Evolutionary conservation across 2,797 vertebrate species (phyloP), one percentile per base, ranked within the genome.

Genomic region (Myotis myotis): DNA sequence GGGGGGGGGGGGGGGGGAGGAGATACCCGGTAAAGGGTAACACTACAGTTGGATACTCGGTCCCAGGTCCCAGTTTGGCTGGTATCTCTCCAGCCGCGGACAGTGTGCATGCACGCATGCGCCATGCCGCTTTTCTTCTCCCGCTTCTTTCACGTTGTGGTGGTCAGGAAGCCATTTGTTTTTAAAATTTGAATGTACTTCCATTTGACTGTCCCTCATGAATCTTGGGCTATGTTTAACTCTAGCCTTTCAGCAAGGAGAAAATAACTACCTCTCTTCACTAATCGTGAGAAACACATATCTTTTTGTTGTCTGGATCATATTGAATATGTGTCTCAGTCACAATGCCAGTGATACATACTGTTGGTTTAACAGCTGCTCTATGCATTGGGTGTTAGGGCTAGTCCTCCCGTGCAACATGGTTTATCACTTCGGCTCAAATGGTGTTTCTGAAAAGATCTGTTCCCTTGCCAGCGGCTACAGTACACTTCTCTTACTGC

Each of bases 61-160:
- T 93, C 93, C 86, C 93, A 88, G 82, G 47, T 93, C 93, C 86
- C 93, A 88, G 71, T 90, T 94, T 96, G 87, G 68, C 75, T 96
- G 75, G 4, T 84, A 28, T 70, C 82, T 88, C 87, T 88, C 91
- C 33, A 95, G 15, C 94, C 95, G 60, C 60, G 68, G 96, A 88
- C 66, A 88, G 47, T 79, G 47, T 49, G 71, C 78, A 36, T 49
- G 71, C 78, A 36, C 25, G 8, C 78, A 84, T 20, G 30, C 68
- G 90, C 47, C 30, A 44, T 68, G 33, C 11, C 82, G 68, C 89
- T 92, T 92, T 92, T 60, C 78, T 72, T 60, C 36, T 93, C 19
- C 22, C 38, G 78, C 44, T 81, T 84, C 75, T 79, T 86, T 57
- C 47, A 86, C 36, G 6, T 22, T 81, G 8, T 51, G 20, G 60